Percentiles rank a stretch among this genome's conserved stretches.
Conservation (phyloP, 1,140 invertebrate genomes). For the Aphelenchoides besseyi region DNA sequence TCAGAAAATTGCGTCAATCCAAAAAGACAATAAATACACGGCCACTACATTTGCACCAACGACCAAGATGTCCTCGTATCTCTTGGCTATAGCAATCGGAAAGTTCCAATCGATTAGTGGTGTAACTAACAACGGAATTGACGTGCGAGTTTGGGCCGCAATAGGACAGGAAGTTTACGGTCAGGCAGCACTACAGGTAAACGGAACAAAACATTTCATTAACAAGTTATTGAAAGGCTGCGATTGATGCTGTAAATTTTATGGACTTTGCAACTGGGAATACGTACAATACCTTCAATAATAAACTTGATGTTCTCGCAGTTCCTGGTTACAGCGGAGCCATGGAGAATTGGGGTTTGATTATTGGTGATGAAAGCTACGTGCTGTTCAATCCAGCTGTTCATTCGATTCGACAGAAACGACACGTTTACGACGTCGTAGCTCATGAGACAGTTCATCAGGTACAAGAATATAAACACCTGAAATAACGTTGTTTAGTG, state of each 20-base stretch:
- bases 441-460: conserved; percentile 27
- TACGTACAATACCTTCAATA: conserved; percentile 6
- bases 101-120: conserved; percentile 23
- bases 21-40: neutral
- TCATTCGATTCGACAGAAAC: conserved; percentile 13
- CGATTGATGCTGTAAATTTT: conserved; percentile 26
- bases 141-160: conserved; percentile 15
- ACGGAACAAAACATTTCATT: neutral
- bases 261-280: conserved; percentile 5
- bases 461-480: neutral
- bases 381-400: conserved; percentile 25
- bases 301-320: conserved; percentile 6
- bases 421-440: neutral
- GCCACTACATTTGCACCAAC: neutral
- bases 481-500: conserved; percentile 17
- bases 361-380: conserved; percentile 24
- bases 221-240: conserved; percentile 12
- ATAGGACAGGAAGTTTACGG: conserved; percentile 28
- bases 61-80: conserved; percentile 15
- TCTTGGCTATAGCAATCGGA: conserved; percentile 30
- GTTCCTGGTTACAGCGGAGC: neutral
- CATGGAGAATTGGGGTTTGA: conserved; percentile 20
- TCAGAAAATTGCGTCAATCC: neutral
- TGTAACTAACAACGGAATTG: neutral
- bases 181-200: conserved; percentile 16